Conservation (phyloP, 2,113 vertebrate species). For the Sterrhoptilus dennistouni region DNA sequence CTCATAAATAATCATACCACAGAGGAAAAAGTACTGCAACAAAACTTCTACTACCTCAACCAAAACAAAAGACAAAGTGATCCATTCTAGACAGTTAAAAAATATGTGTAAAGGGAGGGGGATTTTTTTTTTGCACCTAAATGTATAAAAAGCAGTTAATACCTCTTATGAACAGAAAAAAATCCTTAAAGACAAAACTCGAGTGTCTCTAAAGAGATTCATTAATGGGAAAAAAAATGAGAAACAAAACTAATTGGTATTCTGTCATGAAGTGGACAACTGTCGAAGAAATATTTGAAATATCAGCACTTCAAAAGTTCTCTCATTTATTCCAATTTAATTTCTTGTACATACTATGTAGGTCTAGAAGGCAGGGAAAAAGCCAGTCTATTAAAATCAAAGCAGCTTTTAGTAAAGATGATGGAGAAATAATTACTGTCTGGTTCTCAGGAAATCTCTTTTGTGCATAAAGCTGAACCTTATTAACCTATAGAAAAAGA, state of each 20-base stretch:
- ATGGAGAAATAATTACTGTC: neutral
- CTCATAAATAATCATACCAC: neutral
- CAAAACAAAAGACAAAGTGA: neutral
- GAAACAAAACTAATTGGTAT: neutral
- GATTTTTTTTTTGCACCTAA: neutral
- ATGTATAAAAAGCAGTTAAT: neutral
- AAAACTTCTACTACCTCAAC: neutral
- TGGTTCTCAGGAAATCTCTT: neutral
- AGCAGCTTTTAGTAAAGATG: neutral
- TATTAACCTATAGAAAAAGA: neutral
- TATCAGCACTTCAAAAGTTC: neutral
- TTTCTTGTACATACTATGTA: neutral
- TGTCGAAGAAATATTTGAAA: neutral
- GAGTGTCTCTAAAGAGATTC: neutral
- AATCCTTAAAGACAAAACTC: neutral
- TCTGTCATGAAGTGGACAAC: neutral
- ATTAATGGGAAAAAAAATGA: neutral
- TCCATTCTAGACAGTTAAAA: neutral
- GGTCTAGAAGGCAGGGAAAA: neutral
- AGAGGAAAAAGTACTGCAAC: neutral
- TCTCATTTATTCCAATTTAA: neutral
- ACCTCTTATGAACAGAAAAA: neutral
- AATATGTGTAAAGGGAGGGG: rapidly evolving
- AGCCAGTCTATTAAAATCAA: neutral
- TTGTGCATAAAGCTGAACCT: neutral